Base-by-base conservation (phyloP, 2,888 invertebrate species). In the Augochlorella aurata region DNA sequence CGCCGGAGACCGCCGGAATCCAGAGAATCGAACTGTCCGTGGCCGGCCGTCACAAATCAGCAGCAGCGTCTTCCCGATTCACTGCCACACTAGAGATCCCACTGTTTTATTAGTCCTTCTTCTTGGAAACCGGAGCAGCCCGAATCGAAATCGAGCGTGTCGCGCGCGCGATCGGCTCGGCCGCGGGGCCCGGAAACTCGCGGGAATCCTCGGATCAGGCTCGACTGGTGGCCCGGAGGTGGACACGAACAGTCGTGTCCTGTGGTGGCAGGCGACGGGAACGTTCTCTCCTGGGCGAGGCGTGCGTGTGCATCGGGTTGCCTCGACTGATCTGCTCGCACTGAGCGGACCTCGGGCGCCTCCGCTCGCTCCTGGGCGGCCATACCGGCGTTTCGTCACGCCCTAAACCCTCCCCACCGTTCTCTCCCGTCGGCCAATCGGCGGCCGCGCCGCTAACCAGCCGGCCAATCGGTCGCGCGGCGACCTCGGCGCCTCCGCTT, bases 321-420 rank as follows among this genome's bases (percentile, higher is more conserved):
- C 88, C 91, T 90, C 92, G 92, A 90, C 93, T 92, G 91, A 90
- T 87, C 87, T 83, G 77, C 73, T 78, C 65, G 77, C 76, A 86
- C 90, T 88, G 88, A 86, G 69, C 73, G 75, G 76, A 74, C 76
- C 29, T 63, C 82, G 45, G 78, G 80, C 81, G 72, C 80, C 82
- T 82, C 82, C 80, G 78, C 77, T 85, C 81, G 74, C 80, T 81
- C 88, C 87, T 89, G 89, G 91, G 91, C 93, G 93, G 93, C 93
- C 93, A 93, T 93, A 91, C 91, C 92, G 90, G 54, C 70, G 74
- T 63, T 71, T 44, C 65, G 90, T 78, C 84, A 88, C 91, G 93
- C 93, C 93, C 88, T 86, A 67, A 47, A 44, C 44, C 52, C 38
- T 66, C 90, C 92, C 92, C 90, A 84, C 92, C 69, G 47, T 79